Base-by-base conservation (phyloP, 2,113 vertebrate species). In the Tachycineta bicolor region DNA sequence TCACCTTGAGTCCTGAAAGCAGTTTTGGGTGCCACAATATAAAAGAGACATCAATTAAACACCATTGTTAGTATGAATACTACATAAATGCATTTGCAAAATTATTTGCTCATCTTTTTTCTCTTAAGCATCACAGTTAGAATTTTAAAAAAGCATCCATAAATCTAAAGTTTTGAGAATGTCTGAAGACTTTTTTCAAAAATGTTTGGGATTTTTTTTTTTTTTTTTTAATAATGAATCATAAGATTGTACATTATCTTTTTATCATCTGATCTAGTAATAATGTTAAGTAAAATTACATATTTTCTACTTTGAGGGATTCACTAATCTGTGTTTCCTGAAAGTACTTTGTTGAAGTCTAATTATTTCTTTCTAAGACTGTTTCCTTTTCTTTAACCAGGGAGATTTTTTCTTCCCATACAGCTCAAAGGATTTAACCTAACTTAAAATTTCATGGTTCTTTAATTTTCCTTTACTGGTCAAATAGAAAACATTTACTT, bases 1-100 rank as follows among this genome's bases (percentile, higher is more conserved):
- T 37, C 31, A 44, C 7, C 14, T 86, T 0, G 0, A 37, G 26
- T 37, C 1, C 26, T 52, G 37, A 3, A 5, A 3, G 7, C 10
- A 59, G 31, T 2, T 50, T 5, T 59, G 37, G 37, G 6, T 31
- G 17, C 3, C 26, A 50, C 14, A 14, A 5, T 22, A 23, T 14
- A 52, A 59, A 14, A 29, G 26, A 34, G 7, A 18, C 4, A 31
- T 25, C 19, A 23, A 59, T 41, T 59, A 69, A 41, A 11, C 14
- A n/a, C 12, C 34, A 41, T 29, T 41, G 19, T 67, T 81, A 39
- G 7, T 28, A 63, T n/a, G 10, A 62, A 50, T 28, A 60, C 4
- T 55, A 18, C 7, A 24, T 43, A 64, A 79, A 88, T 47, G 3
- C 2, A 29, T 82, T 90, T 73, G 14, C 5, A 73, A 34, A 82